These are phyloP conservation scores for Enteromius afrohamiltoni DNA, from an alignment of 2,797 vertebrate species.

Conservation along the genomic window DNA sequence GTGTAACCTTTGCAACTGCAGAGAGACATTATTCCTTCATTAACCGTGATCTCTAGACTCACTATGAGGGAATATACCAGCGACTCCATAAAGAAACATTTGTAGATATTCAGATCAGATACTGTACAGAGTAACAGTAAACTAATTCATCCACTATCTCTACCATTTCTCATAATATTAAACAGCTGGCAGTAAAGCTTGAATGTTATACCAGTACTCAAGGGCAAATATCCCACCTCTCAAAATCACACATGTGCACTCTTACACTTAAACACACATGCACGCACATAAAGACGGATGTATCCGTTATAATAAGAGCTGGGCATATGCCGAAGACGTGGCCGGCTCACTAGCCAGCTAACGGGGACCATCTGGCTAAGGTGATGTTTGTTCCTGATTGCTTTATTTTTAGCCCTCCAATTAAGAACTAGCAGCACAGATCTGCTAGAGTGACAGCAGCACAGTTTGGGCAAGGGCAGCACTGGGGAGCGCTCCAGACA, in stretches of 20 bases:
- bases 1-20: slow-evolving; percentile 23
- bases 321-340: slow-evolving; percentile 30
- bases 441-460: slow-evolving; percentile 39
- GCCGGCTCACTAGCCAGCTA: slow-evolving; percentile 44
- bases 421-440: slow-evolving; percentile 47
- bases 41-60: neutral
- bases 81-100: slow-evolving; percentile 21
- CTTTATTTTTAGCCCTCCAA: slow-evolving; percentile 59
- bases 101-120: slow-evolving; percentile 27
- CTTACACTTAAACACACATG: slow-evolving; percentile 42
- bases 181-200: slow-evolving; percentile 35
- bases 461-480: slow-evolving; percentile 28
- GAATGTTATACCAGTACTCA: slow-evolving; percentile 28
- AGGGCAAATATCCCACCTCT: slow-evolving; percentile 17
- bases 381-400: slow-evolving; percentile 55
- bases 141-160: slow-evolving; percentile 8
- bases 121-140: neutral
- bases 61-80: slow-evolving; percentile 17
- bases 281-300: slow-evolving; percentile 43
- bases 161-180: slow-evolving; percentile 13
- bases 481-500: slow-evolving; percentile 6
- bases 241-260: slow-evolving; percentile 22
- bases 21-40: slow-evolving; percentile 31
- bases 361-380: slow-evolving; percentile 58
- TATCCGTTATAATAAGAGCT: slow-evolving; percentile 47